phyloP scores from a whole-genome alignment of 2,888 invertebrate genomes.

The Hirudinaria manillensis region DNA sequence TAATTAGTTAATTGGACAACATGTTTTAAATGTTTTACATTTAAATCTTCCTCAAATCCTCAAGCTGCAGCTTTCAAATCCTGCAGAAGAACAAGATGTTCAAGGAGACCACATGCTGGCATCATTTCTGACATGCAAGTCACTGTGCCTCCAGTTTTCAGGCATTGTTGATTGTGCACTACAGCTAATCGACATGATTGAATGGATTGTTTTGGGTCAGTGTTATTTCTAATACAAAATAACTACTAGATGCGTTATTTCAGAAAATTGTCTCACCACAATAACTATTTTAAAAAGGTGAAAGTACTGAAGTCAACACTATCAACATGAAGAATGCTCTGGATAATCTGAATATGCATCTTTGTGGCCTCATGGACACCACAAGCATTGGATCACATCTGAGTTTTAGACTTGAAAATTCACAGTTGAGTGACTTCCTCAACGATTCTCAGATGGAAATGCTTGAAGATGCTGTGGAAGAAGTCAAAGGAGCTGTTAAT shows the following conservation, averaged over 20 bases:
- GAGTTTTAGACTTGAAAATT: too few species aligned
- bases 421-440: not conserved
- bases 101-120: not conserved
- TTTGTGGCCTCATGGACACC: conserved; percentile 1
- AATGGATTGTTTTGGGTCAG: conserved; percentile 9
- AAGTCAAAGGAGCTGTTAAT: conserved; percentile 9
- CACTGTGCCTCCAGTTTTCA: conserved; percentile 24
- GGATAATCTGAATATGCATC: not conserved
- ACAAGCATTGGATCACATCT: too few species aligned
- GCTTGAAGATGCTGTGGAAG: conserved; percentile 11
- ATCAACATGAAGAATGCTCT: not conserved
- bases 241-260: not conserved
- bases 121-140: not conserved
- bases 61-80: not conserved
- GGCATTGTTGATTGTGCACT: conserved; percentile 27
- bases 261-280: not conserved
- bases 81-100: not conserved
- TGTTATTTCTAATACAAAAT: not conserved
- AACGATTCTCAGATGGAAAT: conserved; percentile 14
- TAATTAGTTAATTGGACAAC: not conserved
- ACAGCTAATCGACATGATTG: conserved; percentile 12
- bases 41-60: not conserved
- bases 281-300: not conserved
- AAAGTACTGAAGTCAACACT: not conserved
- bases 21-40: not conserved